Percentiles rank a stretch among this genome's conserved stretches.
Evolutionary conservation across 2,888 invertebrate genomes (phyloP).

Genomic region (Ophion costatus): DNA sequence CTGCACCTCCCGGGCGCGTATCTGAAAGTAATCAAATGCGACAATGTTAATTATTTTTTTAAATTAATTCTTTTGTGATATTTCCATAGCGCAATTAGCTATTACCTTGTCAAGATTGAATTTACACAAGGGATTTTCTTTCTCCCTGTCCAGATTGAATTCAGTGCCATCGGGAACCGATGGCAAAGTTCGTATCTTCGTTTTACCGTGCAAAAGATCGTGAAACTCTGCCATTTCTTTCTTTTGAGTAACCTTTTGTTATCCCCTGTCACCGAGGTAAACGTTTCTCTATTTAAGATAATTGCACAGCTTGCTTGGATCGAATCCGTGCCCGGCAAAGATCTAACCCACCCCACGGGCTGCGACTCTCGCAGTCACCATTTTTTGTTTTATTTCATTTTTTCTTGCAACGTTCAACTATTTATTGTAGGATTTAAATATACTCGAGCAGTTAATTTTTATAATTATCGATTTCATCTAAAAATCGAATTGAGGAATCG

Average conservation of each 20-base stretch:
- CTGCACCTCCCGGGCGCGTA: slow-evolving; percentile 65
- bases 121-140: slow-evolving; percentile 63
- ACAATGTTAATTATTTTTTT: neutral
- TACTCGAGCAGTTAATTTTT: no score
- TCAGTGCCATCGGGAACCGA: slow-evolving; percentile 55
- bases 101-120: slow-evolving; percentile 70
- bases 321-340: no score
- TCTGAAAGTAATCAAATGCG: slow-evolving; percentile 49
- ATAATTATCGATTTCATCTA: no score
- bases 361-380: no score
- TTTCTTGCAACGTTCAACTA: no score
- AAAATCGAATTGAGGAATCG: no score
- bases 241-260: slow-evolving; percentile 25
- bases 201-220: slow-evolving; percentile 38
- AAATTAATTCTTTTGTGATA: neutral
- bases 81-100: slow-evolving; percentile 9
- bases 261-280: neutral
- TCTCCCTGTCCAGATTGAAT: slow-evolving; percentile 57
- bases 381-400: no score
- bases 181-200: slow-evolving; percentile 58
- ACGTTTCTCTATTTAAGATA: neutral
- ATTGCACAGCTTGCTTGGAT: neutral
- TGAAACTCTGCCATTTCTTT: slow-evolving; percentile 60
- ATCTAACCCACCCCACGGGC: no score
- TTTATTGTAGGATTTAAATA: no score